Percentiles rank a stretch among this genome's conserved stretches.
These are phyloP conservation scores for Vesta saturnalis DNA, from an alignment of 2,888 invertebrate species.

Conservation along the genomic window DNA sequence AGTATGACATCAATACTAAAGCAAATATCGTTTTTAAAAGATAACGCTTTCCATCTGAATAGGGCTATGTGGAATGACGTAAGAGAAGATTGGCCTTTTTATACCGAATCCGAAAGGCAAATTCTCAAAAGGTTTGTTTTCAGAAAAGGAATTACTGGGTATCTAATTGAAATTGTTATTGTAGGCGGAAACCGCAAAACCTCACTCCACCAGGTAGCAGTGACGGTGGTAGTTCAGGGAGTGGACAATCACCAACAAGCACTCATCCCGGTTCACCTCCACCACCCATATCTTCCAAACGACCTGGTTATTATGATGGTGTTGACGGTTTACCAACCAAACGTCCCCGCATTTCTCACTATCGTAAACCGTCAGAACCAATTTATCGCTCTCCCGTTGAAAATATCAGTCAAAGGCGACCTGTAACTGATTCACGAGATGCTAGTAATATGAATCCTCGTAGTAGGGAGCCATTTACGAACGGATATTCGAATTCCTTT, in stretches of 20 bases:
- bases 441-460: constrained; percentile 63
- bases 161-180: constrained; percentile 27
- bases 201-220: constrained; percentile 89
- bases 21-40: constrained; percentile 83
- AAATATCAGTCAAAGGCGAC: constrained; percentile 57
- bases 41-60: constrained; percentile 89
- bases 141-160: neutral
- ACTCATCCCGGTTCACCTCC: constrained; percentile 79
- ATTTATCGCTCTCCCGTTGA: constrained; percentile 62
- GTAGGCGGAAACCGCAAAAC: constrained; percentile 89
- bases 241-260: constrained; percentile 82
- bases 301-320: constrained; percentile 71
- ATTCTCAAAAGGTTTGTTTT: constrained; percentile 79
- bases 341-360: constrained; percentile 89
- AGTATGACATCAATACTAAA: constrained; percentile 81
- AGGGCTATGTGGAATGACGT: constrained; percentile 93
- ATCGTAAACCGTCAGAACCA: constrained; percentile 69
- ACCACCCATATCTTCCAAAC: constrained; percentile 64
- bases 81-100: constrained; percentile 94
- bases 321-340: constrained; percentile 71
- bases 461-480: constrained; percentile 54
- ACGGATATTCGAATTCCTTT: constrained; percentile 39
- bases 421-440: constrained; percentile 61
- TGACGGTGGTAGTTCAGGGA: constrained; percentile 79
- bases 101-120: constrained; percentile 88